Conservation (phyloP, 2,113 vertebrate species). For the Salvelinus fontinalis region DNA sequence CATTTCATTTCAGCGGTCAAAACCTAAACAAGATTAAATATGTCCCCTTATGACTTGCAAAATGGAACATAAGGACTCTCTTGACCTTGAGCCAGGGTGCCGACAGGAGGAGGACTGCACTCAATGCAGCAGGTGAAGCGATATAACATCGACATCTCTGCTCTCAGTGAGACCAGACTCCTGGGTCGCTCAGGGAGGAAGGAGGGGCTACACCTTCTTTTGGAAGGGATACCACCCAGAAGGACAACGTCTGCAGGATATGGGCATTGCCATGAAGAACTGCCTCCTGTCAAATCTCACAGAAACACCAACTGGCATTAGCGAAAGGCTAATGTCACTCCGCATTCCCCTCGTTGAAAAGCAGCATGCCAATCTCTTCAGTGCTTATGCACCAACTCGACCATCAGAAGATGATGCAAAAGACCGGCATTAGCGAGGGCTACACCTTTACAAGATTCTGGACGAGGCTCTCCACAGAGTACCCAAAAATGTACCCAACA, state of each 20-base stretch:
- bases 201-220: too few species aligned
- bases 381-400: slow-evolving; percentile 20
- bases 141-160: too few species aligned
- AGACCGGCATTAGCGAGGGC: neutral
- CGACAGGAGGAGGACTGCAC: too few species aligned
- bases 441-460: neutral
- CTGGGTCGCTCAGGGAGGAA: too few species aligned
- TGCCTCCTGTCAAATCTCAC: neutral
- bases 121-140: too few species aligned
- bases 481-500: neutral
- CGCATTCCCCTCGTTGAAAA: neutral
- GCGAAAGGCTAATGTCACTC: slow-evolving; percentile 5
- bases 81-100: too few species aligned
- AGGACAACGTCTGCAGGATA: neutral
- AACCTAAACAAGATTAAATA: too few species aligned
- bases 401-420: slow-evolving; percentile 16
- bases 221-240: neutral
- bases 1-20: neutral
- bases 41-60: too few species aligned
- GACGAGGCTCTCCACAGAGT: neutral
- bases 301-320: slow-evolving; percentile 4
- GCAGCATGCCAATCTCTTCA: slow-evolving; percentile 6
- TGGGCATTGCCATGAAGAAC: neutral
- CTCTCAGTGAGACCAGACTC: too few species aligned
- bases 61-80: too few species aligned